Evolutionary conservation across 2,888 invertebrate species (phyloP), one percentile per base, ranked within the genome.

Genomic region (Orthosia gracilis): DNA sequence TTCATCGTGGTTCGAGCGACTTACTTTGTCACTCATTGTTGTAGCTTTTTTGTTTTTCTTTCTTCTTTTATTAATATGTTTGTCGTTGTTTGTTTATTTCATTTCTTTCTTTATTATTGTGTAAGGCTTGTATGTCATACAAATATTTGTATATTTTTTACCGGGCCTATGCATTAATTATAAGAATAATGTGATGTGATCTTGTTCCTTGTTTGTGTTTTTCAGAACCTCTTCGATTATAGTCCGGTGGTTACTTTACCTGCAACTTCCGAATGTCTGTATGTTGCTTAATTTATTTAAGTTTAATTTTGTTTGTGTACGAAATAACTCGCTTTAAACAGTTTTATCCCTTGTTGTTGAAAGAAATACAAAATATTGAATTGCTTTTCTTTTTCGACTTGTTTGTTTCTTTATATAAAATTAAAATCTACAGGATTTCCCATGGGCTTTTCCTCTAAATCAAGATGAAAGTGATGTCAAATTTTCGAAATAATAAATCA

Each of bases 11-110:
- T 49, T 50, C 21, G 7, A 21, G 40, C 52, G 78, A 49, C 40
- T 71, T 79, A 78, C 18, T 26, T 18, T 75, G 75, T 71, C 79
- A 78, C 50, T 78, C 47, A 45, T 26, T 31, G 49, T 40, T 17
- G n/a, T 5, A 5, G 18, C 21, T 54, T 26, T 71, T 71, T 71
- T 75, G 47, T 79, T 61, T 71, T 71, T 61, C 49, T 79, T 71
- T 45, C 15, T 54, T 45, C 40, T 49, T 40, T 49, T 61, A 71
- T 61, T 78, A 75, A 40, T 70, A 70, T 61, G 12, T 26, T 50
- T 79, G 13, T 17, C 15, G 47, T 59, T 59, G 58, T 78, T 59
- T 15, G n/a, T 64, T 11, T 52, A 5, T 55, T 49, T 49, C 3
- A 4, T 70, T 58, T 47, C 23, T 47, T 47, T 49, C 23, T 47